phyloP scores from a whole-genome alignment of 2,797 vertebrate species.

The Monodelphis domestica region DNA sequence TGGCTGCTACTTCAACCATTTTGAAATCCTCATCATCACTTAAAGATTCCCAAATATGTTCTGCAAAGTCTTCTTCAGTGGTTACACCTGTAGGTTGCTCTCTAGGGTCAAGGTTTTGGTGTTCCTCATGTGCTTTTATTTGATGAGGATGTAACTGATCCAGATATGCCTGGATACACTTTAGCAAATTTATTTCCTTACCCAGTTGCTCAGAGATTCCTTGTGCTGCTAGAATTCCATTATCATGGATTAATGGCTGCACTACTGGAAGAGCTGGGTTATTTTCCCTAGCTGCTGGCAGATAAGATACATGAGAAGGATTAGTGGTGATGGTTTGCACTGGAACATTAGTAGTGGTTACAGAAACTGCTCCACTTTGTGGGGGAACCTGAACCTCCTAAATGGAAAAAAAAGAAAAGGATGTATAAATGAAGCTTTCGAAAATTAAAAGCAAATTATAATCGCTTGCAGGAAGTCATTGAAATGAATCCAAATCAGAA shows the following conservation, averaged over 20 bases:
- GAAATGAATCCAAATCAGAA: constrained; percentile 40
- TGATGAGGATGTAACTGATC: constrained; percentile 80
- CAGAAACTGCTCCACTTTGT: constrained; percentile 55
- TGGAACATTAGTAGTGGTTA: constrained; percentile 44
- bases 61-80: constrained; percentile 63
- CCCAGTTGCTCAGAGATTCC: constrained; percentile 66
- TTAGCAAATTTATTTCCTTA: constrained; percentile 82
- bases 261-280: constrained; percentile 54
- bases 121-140: constrained; percentile 59
- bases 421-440: constrained; percentile 41
- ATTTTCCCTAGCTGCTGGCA: constrained; percentile 36
- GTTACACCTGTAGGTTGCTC: constrained; percentile 34
- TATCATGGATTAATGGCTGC: constrained; percentile 49
- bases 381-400: constrained; percentile 76
- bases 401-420: constrained; percentile 34
- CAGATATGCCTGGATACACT: constrained; percentile 82
- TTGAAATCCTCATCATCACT: constrained; percentile 75
- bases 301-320: constrained; percentile 44
- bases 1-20: constrained; percentile 59
- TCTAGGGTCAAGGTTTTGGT: constrained; percentile 28
- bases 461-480: constrained; percentile 12
- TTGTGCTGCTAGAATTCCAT: constrained; percentile 69
- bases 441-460: constrained; percentile 26
- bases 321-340: constrained; percentile 48
- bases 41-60: constrained; percentile 65